Base-by-base conservation (phyloP, 2,113 vertebrate species). In the Ahaetulla prasina region DNA sequence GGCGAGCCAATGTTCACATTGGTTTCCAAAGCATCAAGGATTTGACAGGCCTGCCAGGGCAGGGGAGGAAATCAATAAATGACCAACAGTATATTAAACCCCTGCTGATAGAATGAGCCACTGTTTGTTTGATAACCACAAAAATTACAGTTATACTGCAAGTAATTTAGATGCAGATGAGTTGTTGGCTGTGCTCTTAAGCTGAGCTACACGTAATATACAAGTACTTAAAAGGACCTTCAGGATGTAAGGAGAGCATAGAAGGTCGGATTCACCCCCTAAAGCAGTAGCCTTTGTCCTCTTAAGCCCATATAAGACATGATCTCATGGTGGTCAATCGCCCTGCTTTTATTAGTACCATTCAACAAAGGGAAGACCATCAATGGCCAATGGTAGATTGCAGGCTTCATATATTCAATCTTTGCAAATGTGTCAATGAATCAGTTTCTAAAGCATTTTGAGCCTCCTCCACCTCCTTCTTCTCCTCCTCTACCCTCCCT, bases 91-190 rank as follows among this genome's bases (percentile, higher is more conserved):
- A 93, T 57, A 94, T 93, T 95, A 95, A 95, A 92, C 93, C 68
- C n/a, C 89, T 92, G n/a, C 86, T 91, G 92, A 94, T 90, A 52
- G 96, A 55, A 92, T 22, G 2, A 85, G 85, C 7, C n/a, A 12
- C 39, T 87, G 95, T 95, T 85, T 90, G 90, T 95, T 50, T 92
- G 91, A 93, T 50, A 94, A 94, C 74, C 92, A 53, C 8, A 93
- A 96, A 94, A 89, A 60, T 89, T 92, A 87, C 89, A 94, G 88
- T 93, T 49, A 57, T 86, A 52, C 14, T 80, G 88, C 9, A 95
- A 85, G 27, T 94, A 92, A 96, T 94, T 93, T 96, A 96, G 54
- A 89, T 95, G 18, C 60, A 95, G 95, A 95, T 93, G 95, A 55
- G 94, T 89, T 95, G 54, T 87, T 89, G 94, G 94, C 94, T 25